phyloP scores from a whole-genome alignment of 2,797 vertebrate genomes.

The Oryzias dopingdopingensis region DNA sequence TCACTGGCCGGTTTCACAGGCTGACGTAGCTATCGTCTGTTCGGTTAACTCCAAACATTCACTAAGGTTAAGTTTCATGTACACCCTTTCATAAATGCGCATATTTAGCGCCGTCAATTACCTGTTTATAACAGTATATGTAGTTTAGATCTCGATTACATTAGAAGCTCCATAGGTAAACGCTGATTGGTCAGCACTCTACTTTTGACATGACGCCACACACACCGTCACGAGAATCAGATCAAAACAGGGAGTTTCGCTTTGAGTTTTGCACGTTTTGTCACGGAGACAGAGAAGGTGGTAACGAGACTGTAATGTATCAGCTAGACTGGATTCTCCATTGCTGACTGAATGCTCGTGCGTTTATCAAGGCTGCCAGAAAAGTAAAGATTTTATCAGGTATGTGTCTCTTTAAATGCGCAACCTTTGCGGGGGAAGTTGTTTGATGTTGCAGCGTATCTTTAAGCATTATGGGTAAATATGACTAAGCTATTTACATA shows the following conservation, averaged over 20 bases:
- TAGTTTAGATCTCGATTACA: no score
- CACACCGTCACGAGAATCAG: neutral
- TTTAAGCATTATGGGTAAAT: constrained; percentile 3
- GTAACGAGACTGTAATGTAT: no score
- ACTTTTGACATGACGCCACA: constrained; percentile 49
- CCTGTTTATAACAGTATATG: neutral
- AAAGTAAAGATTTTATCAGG: constrained; percentile 29
- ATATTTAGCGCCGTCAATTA: neutral
- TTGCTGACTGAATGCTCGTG: constrained; percentile 13
- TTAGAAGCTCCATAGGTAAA: no score
- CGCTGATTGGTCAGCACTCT: constrained; percentile 56
- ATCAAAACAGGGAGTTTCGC: neutral
- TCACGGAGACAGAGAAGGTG: no score
- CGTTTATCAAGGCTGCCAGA: constrained; percentile 22
- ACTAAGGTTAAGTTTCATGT: no score
- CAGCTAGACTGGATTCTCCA: no score
- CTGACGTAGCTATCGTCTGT: constrained; percentile 27
- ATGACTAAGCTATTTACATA: constrained; percentile 23
- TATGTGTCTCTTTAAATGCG: constrained; percentile 32
- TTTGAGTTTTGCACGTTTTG: no score
- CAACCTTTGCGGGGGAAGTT: neutral
- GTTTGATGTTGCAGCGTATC: neutral
- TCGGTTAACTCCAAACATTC: no score
- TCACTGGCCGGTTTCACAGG: constrained; percentile 29
- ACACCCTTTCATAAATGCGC: no score